Conservation (phyloP, 2,113 vertebrate genomes). For the Zootoca vivipara region DNA sequence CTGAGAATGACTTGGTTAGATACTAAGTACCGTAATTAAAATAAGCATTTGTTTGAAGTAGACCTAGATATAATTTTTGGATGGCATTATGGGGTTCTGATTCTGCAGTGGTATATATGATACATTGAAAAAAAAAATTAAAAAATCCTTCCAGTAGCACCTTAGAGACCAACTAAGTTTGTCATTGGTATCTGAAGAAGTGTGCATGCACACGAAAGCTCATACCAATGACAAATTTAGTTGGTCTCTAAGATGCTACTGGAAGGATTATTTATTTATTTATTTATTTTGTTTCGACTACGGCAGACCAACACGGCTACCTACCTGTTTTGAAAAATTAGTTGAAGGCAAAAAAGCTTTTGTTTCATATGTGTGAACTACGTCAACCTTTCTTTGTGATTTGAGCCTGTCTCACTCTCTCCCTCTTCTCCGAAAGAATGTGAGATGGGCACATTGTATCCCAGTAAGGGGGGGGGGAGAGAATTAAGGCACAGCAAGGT, state of each 20-base stretch:
- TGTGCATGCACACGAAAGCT: no score
- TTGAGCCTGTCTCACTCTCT: not conserved
- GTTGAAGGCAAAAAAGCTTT: not conserved
- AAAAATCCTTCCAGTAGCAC: no score
- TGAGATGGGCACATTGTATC: not conserved
- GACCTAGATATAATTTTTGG: not conserved
- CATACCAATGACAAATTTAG: no score
- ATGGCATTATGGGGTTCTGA: not conserved
- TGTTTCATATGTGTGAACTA: not conserved
- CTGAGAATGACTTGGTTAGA: no score
- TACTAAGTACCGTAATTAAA: not conserved
- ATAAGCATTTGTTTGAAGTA: not conserved
- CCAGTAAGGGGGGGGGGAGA: not conserved
- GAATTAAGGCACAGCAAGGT: not conserved
- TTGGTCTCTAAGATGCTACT: no score
- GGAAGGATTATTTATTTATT: no score
- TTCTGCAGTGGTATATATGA: not conserved
- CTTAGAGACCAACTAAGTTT: no score
- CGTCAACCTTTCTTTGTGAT: not conserved
- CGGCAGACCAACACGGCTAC: no score
- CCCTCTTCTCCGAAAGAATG: not conserved
- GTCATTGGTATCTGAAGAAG: no score
- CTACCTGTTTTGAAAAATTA: not conserved
- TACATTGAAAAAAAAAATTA: not conserved
- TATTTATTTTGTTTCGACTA: no score